Evolutionary conservation across 2,888 invertebrate species (phyloP).

Genomic region (Rugalucina vietnamica): DNA sequence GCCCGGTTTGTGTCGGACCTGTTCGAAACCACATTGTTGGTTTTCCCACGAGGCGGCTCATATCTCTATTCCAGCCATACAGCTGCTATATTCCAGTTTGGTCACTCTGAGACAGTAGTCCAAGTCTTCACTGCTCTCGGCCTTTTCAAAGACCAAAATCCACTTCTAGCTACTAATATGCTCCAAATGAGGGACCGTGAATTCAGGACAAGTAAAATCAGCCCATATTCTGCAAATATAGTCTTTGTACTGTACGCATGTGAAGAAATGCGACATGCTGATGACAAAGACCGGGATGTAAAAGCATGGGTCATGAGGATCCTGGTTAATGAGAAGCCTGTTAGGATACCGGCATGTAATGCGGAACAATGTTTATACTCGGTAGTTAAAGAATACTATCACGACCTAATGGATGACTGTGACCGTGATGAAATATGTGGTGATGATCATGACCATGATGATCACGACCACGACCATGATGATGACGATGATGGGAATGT

Average conservation of each 20-base stretch:
- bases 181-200: slow-evolving; percentile 68
- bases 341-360: slow-evolving; percentile 71
- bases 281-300: slow-evolving; percentile 35
- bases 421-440: slow-evolving; percentile 53
- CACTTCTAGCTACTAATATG: slow-evolving; percentile 77
- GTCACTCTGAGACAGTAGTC: slow-evolving; percentile 80
- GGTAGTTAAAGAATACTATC: slow-evolving; percentile 58
- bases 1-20: no score
- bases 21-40: no score
- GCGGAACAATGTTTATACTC: slow-evolving; percentile 65
- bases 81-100: slow-evolving; percentile 77
- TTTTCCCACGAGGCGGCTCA: no score
- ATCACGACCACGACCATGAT: slow-evolving; percentile 15
- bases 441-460: slow-evolving; percentile 52
- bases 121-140: slow-evolving; percentile 80
- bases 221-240: slow-evolving; percentile 82
- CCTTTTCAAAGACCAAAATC: slow-evolving; percentile 79
- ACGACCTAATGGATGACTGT: slow-evolving; percentile 58
- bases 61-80: slow-evolving; percentile 71
- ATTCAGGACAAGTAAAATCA: slow-evolving; percentile 80
- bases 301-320: slow-evolving; percentile 67
- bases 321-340: slow-evolving; percentile 75
- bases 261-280: slow-evolving; percentile 8
- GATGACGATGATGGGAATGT: not conserved
- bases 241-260: slow-evolving; percentile 82